A percentile compares a stretch with the other conserved stretches of the same genome.
phyloP scores from a whole-genome alignment of 2,888 invertebrate species.

The Urechis unicinctus region DNA sequence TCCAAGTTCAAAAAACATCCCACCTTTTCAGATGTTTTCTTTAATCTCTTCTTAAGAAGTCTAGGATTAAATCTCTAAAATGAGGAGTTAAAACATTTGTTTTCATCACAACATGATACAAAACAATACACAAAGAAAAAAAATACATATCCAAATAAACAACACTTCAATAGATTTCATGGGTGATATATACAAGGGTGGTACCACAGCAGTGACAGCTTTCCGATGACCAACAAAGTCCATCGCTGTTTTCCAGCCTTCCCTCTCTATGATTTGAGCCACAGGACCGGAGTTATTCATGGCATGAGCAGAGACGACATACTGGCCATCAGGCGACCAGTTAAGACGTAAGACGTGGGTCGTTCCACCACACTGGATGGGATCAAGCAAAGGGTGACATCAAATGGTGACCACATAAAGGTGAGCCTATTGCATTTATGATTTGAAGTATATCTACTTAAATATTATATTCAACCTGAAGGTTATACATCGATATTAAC shows the following conservation, averaged over 20 bases:
- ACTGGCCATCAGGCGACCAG: constrained; percentile 97
- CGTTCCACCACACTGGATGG: constrained; percentile 62
- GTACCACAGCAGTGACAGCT: constrained; percentile 82
- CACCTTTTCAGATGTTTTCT: constrained; percentile 38
- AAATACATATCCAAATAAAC: background rate
- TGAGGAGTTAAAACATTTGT: no score
- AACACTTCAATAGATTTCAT: background rate
- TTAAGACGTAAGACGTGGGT: constrained; percentile 86
- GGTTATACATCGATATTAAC: background rate
- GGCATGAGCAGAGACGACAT: constrained; percentile 93
- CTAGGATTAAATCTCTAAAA: constrained; percentile 80
- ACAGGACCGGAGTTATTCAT: constrained; percentile 98
- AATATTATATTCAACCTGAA: background rate
- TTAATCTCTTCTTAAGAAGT: constrained; percentile 65
- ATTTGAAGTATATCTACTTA: background rate
- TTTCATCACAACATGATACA: no score
- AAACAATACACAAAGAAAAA: background rate
- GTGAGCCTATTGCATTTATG: no score
- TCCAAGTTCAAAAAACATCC: background rate
- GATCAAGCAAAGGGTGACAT: background rate
- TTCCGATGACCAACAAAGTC: constrained; percentile 98
- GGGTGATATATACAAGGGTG: background rate
- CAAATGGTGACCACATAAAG: background rate
- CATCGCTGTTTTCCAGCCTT: constrained; percentile 81
- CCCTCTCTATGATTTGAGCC: constrained; percentile 81